A percentile compares a stretch with the other conserved stretches of the same genome.
Conservation (phyloP, 53 echinoderm and acorn worm genomes). For the Crossaster papposus region DNA sequence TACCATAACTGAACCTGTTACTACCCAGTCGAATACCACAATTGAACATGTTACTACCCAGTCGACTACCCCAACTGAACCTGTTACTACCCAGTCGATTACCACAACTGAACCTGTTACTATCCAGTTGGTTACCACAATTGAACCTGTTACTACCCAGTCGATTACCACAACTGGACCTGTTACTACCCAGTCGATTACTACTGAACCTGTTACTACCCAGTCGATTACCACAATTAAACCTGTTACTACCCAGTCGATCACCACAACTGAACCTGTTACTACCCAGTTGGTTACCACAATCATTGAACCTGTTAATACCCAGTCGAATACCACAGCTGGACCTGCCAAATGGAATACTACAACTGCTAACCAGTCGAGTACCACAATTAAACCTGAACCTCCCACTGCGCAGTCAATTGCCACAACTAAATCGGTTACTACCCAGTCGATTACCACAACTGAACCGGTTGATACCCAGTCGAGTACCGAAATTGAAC, state of each 20-base stretch:
- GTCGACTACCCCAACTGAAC: slow-evolving; percentile 15
- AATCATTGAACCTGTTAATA: no score
- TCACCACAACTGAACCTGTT: slow-evolving; percentile 1
- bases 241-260: slow-evolving; percentile 16
- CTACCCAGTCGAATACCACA: background rate
- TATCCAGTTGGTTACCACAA: background rate
- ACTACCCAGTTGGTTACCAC: slow-evolving; percentile 1
- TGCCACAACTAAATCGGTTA: slow-evolving; percentile 22
- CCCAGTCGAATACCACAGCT: background rate
- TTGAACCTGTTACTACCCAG: background rate
- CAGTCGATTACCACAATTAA: no score
- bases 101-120: background rate
- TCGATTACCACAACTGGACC: background rate
- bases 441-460: slow-evolving; percentile 2
- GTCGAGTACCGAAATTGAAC: background rate
- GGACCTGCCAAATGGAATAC: no score
- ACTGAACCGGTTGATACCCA: background rate
- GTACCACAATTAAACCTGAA: background rate
- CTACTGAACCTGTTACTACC: no score
- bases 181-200: no score
- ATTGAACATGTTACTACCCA: slow-evolving; percentile 16
- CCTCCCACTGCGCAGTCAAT: background rate
- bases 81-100: background rate
- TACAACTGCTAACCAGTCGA: no score
- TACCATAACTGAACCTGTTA: background rate